Conservation (phyloP, 2,888 invertebrate genomes). For the Anoncus sp. region DNA sequence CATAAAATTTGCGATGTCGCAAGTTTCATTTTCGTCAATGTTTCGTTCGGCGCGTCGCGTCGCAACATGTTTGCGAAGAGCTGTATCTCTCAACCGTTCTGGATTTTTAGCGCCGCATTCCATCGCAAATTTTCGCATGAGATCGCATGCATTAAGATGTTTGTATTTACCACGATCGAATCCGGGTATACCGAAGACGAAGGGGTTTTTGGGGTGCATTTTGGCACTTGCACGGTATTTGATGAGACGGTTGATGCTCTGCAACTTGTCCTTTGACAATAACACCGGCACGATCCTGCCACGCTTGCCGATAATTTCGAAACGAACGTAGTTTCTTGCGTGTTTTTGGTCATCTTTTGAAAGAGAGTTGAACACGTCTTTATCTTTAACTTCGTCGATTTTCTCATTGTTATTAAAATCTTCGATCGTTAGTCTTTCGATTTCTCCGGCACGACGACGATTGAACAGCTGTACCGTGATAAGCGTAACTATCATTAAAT, state of each 20-base stretch:
- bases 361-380: conserved; percentile 56
- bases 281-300: background rate
- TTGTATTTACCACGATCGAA: background rate
- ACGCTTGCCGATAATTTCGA: conserved; percentile 18
- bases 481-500: conserved; percentile 59
- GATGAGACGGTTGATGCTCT: background rate
- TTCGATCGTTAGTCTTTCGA: conserved; percentile 63
- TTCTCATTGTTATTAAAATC: conserved; percentile 63
- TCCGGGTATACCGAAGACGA: background rate
- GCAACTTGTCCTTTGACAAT: background rate
- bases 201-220: background rate
- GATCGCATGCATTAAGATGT: background rate
- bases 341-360: conserved; percentile 53
- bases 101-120: background rate
- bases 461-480: conserved; percentile 66
- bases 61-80: background rate
- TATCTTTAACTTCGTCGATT: conserved; percentile 60
- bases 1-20: conserved; percentile 1
- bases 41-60: background rate
- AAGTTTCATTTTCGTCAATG: background rate
- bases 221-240: background rate
- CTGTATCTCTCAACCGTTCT: background rate
- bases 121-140: background rate
- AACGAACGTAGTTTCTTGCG: conserved; percentile 61
- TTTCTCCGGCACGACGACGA: conserved; percentile 68